Evolutionary conservation across 2,113 vertebrate species (phyloP).

Genomic region (Arothron firmamentum): DNA sequence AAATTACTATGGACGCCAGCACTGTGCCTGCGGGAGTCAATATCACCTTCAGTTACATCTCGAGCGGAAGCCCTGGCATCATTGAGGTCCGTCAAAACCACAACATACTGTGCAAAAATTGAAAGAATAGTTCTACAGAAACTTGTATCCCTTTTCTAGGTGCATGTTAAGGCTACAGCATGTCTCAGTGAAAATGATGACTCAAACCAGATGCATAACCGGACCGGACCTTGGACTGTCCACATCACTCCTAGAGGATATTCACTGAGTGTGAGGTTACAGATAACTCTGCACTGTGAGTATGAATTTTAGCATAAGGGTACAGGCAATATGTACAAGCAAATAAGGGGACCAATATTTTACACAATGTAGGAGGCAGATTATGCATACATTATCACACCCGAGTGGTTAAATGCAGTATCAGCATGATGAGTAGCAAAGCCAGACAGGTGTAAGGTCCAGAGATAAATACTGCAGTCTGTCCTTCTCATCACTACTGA

Average conservation of each 20-base stretch:
- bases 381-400: neutral
- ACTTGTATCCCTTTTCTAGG: constrained; percentile 5
- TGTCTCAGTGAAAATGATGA: constrained; percentile 22
- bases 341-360: too few species aligned
- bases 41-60: constrained; percentile 27
- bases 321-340: neutral
- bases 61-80: constrained; percentile 10
- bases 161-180: constrained; percentile 23
- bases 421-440: too few species aligned
- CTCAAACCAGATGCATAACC: constrained; percentile 33
- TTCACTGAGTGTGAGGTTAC: constrained; percentile 28
- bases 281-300: constrained; percentile 46
- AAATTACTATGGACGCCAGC: constrained; percentile 26
- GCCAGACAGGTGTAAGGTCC: neutral
- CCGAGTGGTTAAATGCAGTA: neutral
- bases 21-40: constrained; percentile 29
- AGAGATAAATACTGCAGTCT: too few species aligned
- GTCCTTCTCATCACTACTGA: too few species aligned
- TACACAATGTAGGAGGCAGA: too few species aligned
- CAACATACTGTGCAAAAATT: too few species aligned
- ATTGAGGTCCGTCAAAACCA: constrained; percentile 15
- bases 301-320: neutral
- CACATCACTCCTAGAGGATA: constrained; percentile 39
- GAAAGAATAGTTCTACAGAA: neutral
- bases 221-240: constrained; percentile 39